These are phyloP conservation scores for Rhaphigaster nebulosa DNA, from an alignment of 2,888 invertebrate species.

Conservation along the genomic window DNA sequence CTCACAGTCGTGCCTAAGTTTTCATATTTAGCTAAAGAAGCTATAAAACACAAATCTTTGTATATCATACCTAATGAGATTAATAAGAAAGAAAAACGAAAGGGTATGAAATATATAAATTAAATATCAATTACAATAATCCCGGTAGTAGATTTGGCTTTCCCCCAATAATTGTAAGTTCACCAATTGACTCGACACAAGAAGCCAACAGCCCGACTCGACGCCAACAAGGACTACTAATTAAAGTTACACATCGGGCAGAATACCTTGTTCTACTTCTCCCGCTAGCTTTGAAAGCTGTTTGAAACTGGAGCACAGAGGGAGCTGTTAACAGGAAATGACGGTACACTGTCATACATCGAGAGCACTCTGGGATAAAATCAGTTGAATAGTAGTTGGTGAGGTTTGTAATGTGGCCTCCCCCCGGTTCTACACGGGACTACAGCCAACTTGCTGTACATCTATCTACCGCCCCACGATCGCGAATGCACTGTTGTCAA, in stretches of 20 bases:
- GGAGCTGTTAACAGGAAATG: conserved; percentile 30
- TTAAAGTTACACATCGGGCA: conserved; percentile 16
- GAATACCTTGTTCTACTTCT: background rate
- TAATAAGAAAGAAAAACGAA: no score
- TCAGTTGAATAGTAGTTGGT: conserved; percentile 43
- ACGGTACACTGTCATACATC: conserved; percentile 17
- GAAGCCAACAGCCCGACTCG: background rate
- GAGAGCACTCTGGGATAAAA: conserved; percentile 31
- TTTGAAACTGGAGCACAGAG: conserved; percentile 14
- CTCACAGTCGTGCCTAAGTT: no score
- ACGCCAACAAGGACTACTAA: conserved; percentile 19
- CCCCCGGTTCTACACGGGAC: background rate
- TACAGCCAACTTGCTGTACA: background rate
- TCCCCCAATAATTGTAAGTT: background rate
- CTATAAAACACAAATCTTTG: no score
- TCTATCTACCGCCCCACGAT: background rate
- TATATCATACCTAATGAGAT: no score
- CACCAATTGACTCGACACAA: background rate
- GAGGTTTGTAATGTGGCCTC: conserved; percentile 20
- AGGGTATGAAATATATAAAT: background rate
- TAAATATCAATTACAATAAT: background rate
- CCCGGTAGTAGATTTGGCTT: background rate
- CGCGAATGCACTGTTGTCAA: background rate
- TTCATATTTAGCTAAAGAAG: no score
- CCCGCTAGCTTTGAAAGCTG: background rate